These are phyloP conservation scores for Megathymus violae DNA, from an alignment of 1,140 invertebrate species.

Conservation along the genomic window DNA sequence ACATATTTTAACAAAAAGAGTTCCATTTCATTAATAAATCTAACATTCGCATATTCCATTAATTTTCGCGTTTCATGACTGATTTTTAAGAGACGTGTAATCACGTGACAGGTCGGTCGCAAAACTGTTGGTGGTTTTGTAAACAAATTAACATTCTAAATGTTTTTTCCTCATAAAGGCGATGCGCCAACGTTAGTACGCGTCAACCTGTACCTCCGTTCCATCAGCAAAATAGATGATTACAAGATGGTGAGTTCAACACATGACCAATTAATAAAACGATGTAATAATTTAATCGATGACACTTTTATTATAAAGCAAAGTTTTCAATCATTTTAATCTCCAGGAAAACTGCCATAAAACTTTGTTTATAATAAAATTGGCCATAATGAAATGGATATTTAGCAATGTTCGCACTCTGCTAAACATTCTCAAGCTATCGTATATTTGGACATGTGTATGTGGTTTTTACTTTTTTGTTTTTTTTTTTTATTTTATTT, in stretches of 20 bases:
- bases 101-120: slow-evolving; percentile 21
- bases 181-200: slow-evolving; percentile 91
- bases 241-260: slow-evolving; percentile 97
- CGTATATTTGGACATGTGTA: slow-evolving; percentile 69
- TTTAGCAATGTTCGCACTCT: slow-evolving; percentile 73
- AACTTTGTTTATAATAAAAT: slow-evolving; percentile 79
- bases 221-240: slow-evolving; percentile 99
- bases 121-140: slow-evolving; percentile 19
- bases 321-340: slow-evolving; percentile 49
- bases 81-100: slow-evolving; percentile 29
- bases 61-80: slow-evolving; percentile 43
- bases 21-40: slow-evolving; percentile 58
- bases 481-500: slow-evolving; percentile 47
- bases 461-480: slow-evolving; percentile 52
- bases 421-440: slow-evolving; percentile 73
- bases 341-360: slow-evolving; percentile 12
- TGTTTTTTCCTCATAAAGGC: slow-evolving; percentile 81
- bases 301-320: slow-evolving; percentile 76
- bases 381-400: slow-evolving; percentile 60
- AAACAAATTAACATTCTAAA: slow-evolving; percentile 49
- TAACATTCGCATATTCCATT: slow-evolving; percentile 62
- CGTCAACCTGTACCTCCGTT: slow-evolving; percentile 97
- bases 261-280: slow-evolving; percentile 57
- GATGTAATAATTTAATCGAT: slow-evolving; percentile 43
- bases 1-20: too few relatives aligned